A percentile compares a stretch with the other conserved stretches of the same genome.
These are phyloP conservation scores for Drosophila sordidapex DNA, from an alignment of 2,888 invertebrate genomes.

Conservation along the genomic window DNA sequence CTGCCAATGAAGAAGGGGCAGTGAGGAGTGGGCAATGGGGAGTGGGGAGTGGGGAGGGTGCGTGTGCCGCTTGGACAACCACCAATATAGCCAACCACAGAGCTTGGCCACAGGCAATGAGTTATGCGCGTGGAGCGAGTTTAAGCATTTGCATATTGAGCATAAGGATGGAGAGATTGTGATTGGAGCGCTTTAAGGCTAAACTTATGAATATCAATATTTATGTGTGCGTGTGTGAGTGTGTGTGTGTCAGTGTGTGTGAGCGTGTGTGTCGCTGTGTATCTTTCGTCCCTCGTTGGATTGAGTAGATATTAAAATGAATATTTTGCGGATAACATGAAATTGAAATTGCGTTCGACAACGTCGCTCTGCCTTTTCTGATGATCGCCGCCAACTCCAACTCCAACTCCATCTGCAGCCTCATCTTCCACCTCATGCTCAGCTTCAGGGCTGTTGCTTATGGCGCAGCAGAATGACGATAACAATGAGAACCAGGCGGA, in stretches of 20 bases:
- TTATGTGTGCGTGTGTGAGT: conserved; percentile 64
- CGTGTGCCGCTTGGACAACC: conserved; percentile 21
- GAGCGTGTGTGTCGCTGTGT: conserved; percentile 17
- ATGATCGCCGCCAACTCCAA: conserved; percentile 42
- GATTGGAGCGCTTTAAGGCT: conserved; percentile 84
- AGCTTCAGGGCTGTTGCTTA: conserved; percentile 45
- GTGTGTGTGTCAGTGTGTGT: conserved; percentile 23
- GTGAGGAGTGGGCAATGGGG: background rate
- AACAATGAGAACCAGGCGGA: conserved; percentile 66
- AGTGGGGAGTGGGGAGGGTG: background rate
- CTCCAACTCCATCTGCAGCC: conserved; percentile 8
- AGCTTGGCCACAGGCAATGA: conserved; percentile 29
- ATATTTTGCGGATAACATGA: conserved; percentile 83
- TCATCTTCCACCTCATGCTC: conserved; percentile 1
- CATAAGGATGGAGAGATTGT: conserved; percentile 64
- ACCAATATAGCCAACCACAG: conserved; percentile 59
- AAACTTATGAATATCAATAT: conserved; percentile 84
- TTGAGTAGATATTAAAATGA: conserved; percentile 84
- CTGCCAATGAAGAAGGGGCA: conserved; percentile 14
- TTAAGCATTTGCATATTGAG: conserved; percentile 85
- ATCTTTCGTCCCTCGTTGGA: conserved; percentile 51
- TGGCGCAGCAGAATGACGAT: conserved; percentile 69
- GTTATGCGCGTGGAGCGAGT: conserved; percentile 54
- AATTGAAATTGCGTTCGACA: conserved; percentile 76
- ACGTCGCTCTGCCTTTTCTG: conserved; percentile 59